Evolutionary conservation across 2,888 invertebrate species (phyloP).

Genomic region (Orgyia antiqua): DNA sequence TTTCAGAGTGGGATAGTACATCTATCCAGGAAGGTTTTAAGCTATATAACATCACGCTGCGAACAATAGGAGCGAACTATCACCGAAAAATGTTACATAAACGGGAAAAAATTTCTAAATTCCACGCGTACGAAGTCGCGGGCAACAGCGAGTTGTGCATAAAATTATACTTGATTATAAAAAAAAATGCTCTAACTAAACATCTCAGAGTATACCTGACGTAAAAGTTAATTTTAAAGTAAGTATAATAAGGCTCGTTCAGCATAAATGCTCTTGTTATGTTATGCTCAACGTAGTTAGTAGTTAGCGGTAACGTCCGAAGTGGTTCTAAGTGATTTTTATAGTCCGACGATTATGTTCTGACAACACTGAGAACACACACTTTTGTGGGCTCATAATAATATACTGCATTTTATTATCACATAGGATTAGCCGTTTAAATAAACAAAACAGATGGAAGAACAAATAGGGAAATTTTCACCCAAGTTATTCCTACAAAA

Average conservation of each 20-base stretch:
- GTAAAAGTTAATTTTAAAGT: constrained; percentile 41
- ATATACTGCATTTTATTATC: constrained; percentile 62
- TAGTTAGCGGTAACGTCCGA: constrained; percentile 49
- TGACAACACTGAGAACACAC: constrained; percentile 52
- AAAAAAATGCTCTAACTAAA: too few relatives aligned
- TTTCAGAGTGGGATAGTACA: too few relatives aligned
- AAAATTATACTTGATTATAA: too few relatives aligned
- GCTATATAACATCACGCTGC: too few relatives aligned
- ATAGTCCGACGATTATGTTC: constrained; percentile 61
- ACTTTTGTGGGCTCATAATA: constrained; percentile 55
- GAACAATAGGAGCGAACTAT: too few relatives aligned
- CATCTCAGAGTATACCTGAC: constrained; percentile 29
- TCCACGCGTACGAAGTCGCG: too few relatives aligned
- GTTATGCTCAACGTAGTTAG: constrained; percentile 38
- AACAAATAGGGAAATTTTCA: constrained; percentile 71
- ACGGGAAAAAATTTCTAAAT: too few relatives aligned
- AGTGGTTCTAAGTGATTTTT: constrained; percentile 65
- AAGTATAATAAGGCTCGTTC: constrained; percentile 37
- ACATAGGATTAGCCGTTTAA: constrained; percentile 70
- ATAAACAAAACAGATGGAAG: constrained; percentile 66
- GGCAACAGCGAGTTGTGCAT: too few relatives aligned
- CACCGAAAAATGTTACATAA: too few relatives aligned
- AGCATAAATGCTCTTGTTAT: constrained; percentile 40
- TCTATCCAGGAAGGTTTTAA: too few relatives aligned
- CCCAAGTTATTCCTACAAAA: constrained; percentile 74